These are phyloP conservation scores for Ichneumoninae sp. DNA, from an alignment of 2,888 invertebrate species.

Conservation along the genomic window DNA sequence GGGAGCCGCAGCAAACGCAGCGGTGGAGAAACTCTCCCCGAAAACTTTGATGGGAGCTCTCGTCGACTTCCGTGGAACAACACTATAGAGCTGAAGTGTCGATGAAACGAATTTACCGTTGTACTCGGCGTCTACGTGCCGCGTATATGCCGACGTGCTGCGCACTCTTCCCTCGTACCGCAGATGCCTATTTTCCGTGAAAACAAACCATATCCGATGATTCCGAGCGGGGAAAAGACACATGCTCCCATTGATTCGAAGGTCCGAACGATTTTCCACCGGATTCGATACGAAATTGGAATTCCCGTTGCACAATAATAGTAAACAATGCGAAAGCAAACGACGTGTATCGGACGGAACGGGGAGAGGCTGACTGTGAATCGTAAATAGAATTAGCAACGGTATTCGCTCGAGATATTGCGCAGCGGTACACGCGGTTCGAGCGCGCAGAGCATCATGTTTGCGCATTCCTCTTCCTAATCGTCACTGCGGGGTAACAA, in stretches of 20 bases:
- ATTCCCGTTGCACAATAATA: slow-evolving; percentile 18
- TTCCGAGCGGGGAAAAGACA: slow-evolving; percentile 4
- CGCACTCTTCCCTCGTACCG: background rate
- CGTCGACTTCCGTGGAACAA: slow-evolving; percentile 47
- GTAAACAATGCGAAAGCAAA: slow-evolving; percentile 24
- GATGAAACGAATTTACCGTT: slow-evolving; percentile 54
- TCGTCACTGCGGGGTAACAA: slow-evolving; percentile 51
- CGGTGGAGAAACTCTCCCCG: slow-evolving; percentile 34
- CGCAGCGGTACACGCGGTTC: slow-evolving; percentile 14
- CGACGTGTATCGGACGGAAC: background rate
- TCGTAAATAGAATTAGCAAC: slow-evolving; percentile 48
- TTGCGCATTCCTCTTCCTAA: slow-evolving; percentile 52
- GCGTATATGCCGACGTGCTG: background rate
- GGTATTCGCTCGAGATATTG: slow-evolving; percentile 39
- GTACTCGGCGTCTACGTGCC: slow-evolving; percentile 1
- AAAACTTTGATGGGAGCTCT: slow-evolving; percentile 30
- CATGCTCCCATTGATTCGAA: background rate
- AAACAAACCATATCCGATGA: slow-evolving; percentile 26
- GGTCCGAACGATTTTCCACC: slow-evolving; percentile 24
- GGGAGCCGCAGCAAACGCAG: slow-evolving; percentile 40
- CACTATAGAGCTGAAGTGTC: slow-evolving; percentile 58
- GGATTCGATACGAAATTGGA: slow-evolving; percentile 31
- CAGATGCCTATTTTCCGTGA: slow-evolving; percentile 32
- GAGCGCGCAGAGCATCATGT: slow-evolving; percentile 32
- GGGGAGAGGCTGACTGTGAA: slow-evolving; percentile 23